Evolutionary conservation across 2,113 vertebrate genomes (phyloP).

Genomic region (Myotis lucifugus): DNA sequence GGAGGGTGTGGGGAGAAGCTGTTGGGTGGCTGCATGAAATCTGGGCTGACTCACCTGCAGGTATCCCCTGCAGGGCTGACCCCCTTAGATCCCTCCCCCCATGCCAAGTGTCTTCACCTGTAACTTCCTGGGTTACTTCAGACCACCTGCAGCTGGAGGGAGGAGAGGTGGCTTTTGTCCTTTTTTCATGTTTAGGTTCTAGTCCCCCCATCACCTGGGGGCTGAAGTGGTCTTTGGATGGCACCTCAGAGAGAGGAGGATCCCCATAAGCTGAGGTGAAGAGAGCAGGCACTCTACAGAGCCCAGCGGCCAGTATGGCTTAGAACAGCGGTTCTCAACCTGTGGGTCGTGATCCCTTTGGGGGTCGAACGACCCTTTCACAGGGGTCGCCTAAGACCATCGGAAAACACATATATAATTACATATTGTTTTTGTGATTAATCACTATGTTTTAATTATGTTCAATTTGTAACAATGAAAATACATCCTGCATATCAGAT

Average conservation of each 20-base stretch:
- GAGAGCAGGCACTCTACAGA: not conserved
- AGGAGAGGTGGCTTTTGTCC: not conserved
- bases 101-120: not conserved
- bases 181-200: not conserved
- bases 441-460: too few species aligned
- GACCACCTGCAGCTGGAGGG: not conserved
- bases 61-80: not conserved
- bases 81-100: not conserved
- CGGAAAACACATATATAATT: too few species aligned
- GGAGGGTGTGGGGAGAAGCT: too few species aligned
- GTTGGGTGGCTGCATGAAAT: too few species aligned
- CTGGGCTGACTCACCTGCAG: not conserved
- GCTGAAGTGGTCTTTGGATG: not conserved
- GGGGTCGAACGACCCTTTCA: too few species aligned
- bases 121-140: not conserved
- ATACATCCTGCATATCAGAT: too few species aligned
- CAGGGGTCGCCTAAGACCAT: too few species aligned
- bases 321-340: too few species aligned
- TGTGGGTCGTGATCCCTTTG: too few species aligned
- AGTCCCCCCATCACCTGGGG: not conserved
- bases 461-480: too few species aligned
- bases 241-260: not conserved
- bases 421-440: too few species aligned
- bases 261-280: not conserved
- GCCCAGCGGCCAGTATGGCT: not conserved